Percentiles rank a stretch among this genome's conserved stretches.
phyloP scores from a whole-genome alignment of 2,797 vertebrate genomes.

The Leptodactylus fallax region DNA sequence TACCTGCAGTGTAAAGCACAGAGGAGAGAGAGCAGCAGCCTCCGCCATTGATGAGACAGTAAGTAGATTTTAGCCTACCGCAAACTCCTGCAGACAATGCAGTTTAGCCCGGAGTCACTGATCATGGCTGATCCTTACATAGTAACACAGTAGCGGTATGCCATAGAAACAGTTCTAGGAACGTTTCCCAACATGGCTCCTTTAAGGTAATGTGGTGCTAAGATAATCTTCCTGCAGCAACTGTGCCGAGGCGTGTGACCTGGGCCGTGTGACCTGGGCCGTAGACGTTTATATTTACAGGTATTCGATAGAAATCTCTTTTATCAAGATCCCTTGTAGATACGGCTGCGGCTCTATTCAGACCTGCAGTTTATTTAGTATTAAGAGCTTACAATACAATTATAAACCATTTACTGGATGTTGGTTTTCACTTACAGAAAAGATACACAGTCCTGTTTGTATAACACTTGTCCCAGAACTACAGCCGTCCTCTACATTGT shows the following conservation, averaged over 20 bases:
- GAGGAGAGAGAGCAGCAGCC: too few relatives aligned
- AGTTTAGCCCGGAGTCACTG: too few relatives aligned
- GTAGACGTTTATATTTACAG: background rate
- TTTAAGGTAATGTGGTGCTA: too few relatives aligned
- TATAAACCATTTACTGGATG: background rate
- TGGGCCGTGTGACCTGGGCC: background rate
- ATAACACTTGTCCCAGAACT: background rate
- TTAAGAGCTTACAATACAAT: background rate
- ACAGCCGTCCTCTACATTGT: background rate
- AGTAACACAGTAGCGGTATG: too few relatives aligned
- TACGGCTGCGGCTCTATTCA: slow-evolving; percentile 3
- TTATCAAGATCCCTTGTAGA: slow-evolving; percentile 7
- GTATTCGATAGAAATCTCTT: background rate
- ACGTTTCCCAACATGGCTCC: background rate
- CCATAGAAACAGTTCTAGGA: background rate
- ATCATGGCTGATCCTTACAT: too few relatives aligned
- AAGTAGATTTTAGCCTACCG: too few relatives aligned
- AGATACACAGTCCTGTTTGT: background rate
- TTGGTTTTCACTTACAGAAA: background rate
- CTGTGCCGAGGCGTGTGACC: too few relatives aligned
- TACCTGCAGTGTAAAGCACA: too few relatives aligned
- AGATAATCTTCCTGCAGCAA: too few relatives aligned
- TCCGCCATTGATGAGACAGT: too few relatives aligned
- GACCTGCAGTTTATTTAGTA: background rate
- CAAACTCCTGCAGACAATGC: too few relatives aligned